These are phyloP conservation scores for Hydrolagus colliei DNA, from an alignment of 2,797 vertebrate species.

Conservation along the genomic window DNA sequence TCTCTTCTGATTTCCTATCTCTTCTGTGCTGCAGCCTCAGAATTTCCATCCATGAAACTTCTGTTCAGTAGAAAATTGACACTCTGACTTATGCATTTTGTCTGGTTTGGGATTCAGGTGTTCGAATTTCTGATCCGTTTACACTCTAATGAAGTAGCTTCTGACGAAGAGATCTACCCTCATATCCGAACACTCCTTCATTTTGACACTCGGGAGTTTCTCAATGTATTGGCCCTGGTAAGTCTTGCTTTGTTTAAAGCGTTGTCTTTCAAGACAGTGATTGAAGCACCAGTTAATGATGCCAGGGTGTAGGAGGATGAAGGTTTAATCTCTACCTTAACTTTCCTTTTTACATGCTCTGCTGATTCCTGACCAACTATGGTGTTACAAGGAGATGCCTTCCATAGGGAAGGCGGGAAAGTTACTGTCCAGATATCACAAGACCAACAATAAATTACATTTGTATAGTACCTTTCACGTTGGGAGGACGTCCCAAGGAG, in stretches of 20 bases:
- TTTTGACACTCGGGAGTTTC: constrained; percentile 91
- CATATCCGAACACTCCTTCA: constrained; percentile 80
- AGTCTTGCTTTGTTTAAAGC: constrained; percentile 41
- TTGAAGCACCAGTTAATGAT: too few species aligned
- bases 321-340: too few species aligned
- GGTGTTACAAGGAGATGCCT: too few species aligned
- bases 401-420: too few species aligned
- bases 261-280: constrained; percentile 13
- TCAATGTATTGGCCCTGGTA: constrained; percentile 93
- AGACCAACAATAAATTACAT: too few species aligned
- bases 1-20: neutral
- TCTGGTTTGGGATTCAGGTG: constrained; percentile 57
- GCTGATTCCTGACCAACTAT: too few species aligned
- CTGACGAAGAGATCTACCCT: constrained; percentile 83
- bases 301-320: too few species aligned
- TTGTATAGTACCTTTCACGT: too few species aligned
- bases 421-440: too few species aligned
- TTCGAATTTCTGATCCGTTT: constrained; percentile 90
- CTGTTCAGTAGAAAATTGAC: neutral
- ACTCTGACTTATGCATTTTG: neutral
- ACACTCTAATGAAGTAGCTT: constrained; percentile 69
- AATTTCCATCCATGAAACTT: neutral
- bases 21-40: neutral
- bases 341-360: too few species aligned
- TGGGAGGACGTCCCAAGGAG: too few species aligned